Conservation (phyloP, 1,140 invertebrate genomes). For the Ostrea edulis region DNA sequence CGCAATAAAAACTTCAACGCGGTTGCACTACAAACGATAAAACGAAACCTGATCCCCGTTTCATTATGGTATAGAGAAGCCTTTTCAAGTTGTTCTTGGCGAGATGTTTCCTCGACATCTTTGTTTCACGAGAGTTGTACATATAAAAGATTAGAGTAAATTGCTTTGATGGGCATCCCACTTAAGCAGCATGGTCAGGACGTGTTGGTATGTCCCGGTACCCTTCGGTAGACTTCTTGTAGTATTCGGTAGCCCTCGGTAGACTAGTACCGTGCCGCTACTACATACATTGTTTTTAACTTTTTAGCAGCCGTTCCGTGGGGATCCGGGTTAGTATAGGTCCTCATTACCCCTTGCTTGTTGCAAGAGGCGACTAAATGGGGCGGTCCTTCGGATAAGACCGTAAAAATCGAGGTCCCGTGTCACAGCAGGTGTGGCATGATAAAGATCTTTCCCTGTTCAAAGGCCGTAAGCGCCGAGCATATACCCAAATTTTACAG, state of each 20-base stretch:
- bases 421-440: too few species aligned
- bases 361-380: too few species aligned
- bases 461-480: too few species aligned
- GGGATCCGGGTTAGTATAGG: too few species aligned
- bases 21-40: slow-evolving; percentile 34
- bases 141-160: not conserved
- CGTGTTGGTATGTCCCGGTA: not conserved
- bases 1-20: slow-evolving; percentile 23
- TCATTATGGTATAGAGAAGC: not conserved
- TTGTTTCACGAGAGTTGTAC: not conserved
- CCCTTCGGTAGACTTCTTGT: not conserved
- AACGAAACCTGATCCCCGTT: not conserved
- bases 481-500: too few species aligned
- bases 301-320: too few species aligned
- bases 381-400: too few species aligned
- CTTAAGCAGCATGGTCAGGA: not conserved
- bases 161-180: not conserved
- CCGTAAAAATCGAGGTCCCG: too few species aligned
- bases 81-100: slow-evolving; percentile 25
- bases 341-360: too few species aligned
- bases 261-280: too few species aligned
- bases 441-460: too few species aligned
- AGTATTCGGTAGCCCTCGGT: not conserved
- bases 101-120: not conserved
- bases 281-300: too few species aligned